A percentile compares a stretch with the other conserved stretches of the same genome.
Conservation (phyloP, 1,140 invertebrate genomes). For the Stenopsyche tienmushanensis region DNA sequence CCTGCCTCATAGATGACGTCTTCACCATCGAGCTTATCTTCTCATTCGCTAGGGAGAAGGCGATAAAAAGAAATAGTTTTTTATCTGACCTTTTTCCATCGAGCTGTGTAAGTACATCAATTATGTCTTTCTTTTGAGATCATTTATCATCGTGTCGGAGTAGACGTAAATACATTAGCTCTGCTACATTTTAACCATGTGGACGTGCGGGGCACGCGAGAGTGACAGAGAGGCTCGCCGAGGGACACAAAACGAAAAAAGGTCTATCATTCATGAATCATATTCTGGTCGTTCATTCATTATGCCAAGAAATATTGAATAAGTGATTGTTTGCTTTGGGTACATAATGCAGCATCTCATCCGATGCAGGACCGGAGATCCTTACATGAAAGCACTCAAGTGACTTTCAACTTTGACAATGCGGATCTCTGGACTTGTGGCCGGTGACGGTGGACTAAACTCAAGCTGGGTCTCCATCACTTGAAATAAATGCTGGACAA, state of each 20-base stretch:
- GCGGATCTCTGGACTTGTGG: background rate
- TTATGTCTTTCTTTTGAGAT: conserved; percentile 7
- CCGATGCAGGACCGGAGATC: background rate
- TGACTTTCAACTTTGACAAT: background rate
- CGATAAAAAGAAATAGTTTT: background rate
- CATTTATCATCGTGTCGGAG: conserved; percentile 5
- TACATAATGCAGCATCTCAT: background rate
- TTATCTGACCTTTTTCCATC: background rate
- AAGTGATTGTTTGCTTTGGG: background rate
- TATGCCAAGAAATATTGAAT: background rate
- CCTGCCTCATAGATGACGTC: background rate
- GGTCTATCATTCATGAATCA: background rate
- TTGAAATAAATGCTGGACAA: background rate
- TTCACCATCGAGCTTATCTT: background rate
- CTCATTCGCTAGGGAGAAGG: background rate
- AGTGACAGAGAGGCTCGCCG: no score
- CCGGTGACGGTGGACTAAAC: background rate
- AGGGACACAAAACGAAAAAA: background rate
- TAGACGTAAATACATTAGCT: background rate
- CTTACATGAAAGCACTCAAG: background rate
- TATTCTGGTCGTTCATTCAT: background rate
- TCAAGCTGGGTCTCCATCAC: background rate
- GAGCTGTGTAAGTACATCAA: conserved; percentile 3
- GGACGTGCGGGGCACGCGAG: background rate
- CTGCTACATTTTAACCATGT: background rate